Percentiles rank a stretch among this genome's conserved stretches.
Evolutionary conservation across 2,888 invertebrate species (phyloP).

Genomic region (Amorpha juglandis): DNA sequence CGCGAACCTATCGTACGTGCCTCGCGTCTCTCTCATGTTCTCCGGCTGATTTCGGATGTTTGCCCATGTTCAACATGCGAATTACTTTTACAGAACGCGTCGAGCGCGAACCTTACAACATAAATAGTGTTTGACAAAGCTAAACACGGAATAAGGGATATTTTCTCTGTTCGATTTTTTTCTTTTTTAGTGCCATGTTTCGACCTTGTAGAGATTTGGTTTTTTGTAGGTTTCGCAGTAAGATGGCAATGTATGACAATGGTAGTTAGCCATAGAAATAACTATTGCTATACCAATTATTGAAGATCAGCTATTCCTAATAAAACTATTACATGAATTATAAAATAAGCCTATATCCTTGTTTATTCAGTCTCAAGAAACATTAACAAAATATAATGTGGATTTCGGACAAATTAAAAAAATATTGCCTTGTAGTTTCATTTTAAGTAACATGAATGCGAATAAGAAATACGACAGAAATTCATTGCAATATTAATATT

Average conservation of each 20-base stretch:
- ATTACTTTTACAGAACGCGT: constrained; percentile 48
- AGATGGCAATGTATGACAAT: not conserved
- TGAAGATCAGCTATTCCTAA: too few species aligned
- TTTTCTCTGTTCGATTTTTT: constrained; percentile 25
- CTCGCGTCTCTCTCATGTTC: constrained; percentile 53
- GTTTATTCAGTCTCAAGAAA: too few species aligned
- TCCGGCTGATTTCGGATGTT: constrained; percentile 58
- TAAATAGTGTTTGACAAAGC: constrained; percentile 40
- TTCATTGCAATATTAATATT: too few species aligned
- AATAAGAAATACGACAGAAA: too few species aligned
- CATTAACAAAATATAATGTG: too few species aligned
- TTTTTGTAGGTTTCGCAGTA: not conserved
- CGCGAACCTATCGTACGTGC: constrained; percentile 40
- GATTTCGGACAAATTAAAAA: too few species aligned
- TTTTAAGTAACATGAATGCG: too few species aligned
- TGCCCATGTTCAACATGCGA: constrained; percentile 46
- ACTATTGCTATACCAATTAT: too few species aligned
- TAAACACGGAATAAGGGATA: constrained; percentile 27
- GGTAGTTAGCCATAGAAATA: too few species aligned
- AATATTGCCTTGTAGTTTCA: too few species aligned
- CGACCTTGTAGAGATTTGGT: not conserved
- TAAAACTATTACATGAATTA: too few species aligned
- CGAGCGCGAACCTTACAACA: constrained; percentile 45
- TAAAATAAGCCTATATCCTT: too few species aligned
- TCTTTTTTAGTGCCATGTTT: not conserved